Conservation (phyloP, 2,113 vertebrate genomes). For the Pogona vitticeps region DNA sequence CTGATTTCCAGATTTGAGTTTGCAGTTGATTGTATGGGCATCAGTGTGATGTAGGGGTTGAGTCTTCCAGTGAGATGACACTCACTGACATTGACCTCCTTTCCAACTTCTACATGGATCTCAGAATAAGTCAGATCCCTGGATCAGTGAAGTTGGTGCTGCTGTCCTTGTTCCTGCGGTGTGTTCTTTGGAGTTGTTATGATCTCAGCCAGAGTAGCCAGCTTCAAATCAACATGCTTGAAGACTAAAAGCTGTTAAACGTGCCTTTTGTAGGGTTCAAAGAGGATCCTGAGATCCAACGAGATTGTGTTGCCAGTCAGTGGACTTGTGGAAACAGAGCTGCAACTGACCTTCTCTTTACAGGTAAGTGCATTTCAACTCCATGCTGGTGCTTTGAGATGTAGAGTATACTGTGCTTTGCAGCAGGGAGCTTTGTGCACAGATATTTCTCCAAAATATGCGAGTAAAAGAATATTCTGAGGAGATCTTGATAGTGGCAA, state of each 20-base stretch:
- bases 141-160: neutral
- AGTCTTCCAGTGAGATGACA: neutral
- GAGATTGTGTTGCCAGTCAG: constrained; percentile 88
- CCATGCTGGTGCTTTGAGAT: neutral
- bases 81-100: neutral
- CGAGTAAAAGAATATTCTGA: neutral
- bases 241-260: neutral
- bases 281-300: constrained; percentile 91
- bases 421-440: neutral
- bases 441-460: neutral
- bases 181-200: neutral
- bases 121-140: neutral
- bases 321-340: constrained; percentile 87
- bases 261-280: constrained; percentile 82
- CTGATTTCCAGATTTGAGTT: too few relatives aligned
- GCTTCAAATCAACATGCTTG: neutral
- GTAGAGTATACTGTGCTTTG: neutral
- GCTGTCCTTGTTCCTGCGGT: neutral
- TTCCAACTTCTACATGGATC: too few relatives aligned
- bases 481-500: neutral
- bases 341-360: constrained; percentile 90
- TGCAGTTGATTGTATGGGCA: neutral
- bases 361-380: constrained; percentile 75
- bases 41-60: neutral
- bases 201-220: too few relatives aligned